Evolutionary conservation across 2,113 vertebrate genomes (phyloP).

Genomic region (Anhinga rufa): DNA sequence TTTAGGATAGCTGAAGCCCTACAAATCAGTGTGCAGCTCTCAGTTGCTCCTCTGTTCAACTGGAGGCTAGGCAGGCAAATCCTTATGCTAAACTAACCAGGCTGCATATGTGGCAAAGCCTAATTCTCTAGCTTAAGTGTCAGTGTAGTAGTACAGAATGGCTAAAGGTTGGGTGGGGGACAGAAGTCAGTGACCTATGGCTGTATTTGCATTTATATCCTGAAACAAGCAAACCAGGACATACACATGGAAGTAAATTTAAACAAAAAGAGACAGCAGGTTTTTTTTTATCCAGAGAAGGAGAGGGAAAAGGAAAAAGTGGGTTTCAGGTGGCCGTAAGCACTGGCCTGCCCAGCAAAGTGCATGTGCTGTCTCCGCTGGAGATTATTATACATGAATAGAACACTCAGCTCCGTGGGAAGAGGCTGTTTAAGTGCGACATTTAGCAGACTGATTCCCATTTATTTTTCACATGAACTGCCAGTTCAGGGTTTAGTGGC

Average conservation of each 20-base stretch:
- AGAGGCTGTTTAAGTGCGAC: slow-evolving; percentile 44
- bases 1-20: background rate
- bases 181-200: background rate
- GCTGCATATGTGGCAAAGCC: background rate
- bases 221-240: background rate
- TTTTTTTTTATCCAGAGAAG: background rate
- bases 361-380: slow-evolving; percentile 48
- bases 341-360: slow-evolving; percentile 49
- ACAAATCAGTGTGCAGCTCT: background rate
- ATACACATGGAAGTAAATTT: background rate
- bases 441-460: background rate
- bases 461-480: background rate
- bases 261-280: background rate
- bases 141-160: background rate
- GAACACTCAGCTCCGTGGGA: slow-evolving; percentile 15
- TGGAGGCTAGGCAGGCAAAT: background rate
- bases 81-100: slow-evolving; percentile 12
- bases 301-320: background rate
- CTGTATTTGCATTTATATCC: background rate
- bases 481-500: background rate
- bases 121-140: background rate
- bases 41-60: background rate
- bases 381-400: slow-evolving; percentile 44
- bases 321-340: background rate
- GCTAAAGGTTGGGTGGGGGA: background rate